Evolutionary conservation across 1,140 invertebrate species (phyloP), one percentile per base, ranked within the genome.

Genomic region (Proctacanthus coquilletti): DNA sequence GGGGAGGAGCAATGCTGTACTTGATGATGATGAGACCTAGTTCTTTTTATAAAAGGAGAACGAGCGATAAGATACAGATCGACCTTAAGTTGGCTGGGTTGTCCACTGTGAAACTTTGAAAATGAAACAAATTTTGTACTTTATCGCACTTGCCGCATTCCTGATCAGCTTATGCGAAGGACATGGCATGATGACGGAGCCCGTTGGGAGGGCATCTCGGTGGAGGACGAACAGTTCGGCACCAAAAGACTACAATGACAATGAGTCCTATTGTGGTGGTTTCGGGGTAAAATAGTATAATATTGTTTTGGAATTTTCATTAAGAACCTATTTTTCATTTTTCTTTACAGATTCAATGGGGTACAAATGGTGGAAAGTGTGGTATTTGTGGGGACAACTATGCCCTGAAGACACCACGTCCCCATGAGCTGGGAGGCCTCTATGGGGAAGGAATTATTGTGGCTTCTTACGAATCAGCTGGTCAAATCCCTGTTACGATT

Each of bases 131-230:
- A n/a, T n/a, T n/a, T n/a, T n/a, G n/a, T n/a, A n/a, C n/a, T n/a
- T n/a, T n/a, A n/a, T n/a, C n/a, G n/a, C n/a, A n/a, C n/a, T n/a
- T n/a, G n/a, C n/a, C n/a, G n/a, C n/a, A n/a, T n/a, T n/a, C n/a
- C n/a, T n/a, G n/a, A n/a, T n/a, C n/a, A n/a, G n/a, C n/a, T n/a
- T n/a, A n/a, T 25, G 23, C 6, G n/a, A 25, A 6, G 68, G 69
- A 9, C 77, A 80, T 59, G 78, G 76, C 3, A 68, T 71, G 52
- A 50, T 80, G 43, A 52, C 75, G 43, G 65, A 74, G 35, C 77
- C 77, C 1, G 64, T 72, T 4, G 68, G 70, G 30, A 64, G 77
- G 39, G 66, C 68, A 41, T 65, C 67, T 21, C 55, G 72, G 15
- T 78, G 73, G 72, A 62, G 74, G 39, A 55, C 61, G 25, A 66